Evolutionary conservation across 1,140 invertebrate genomes (phyloP), one percentile per base, ranked within the genome.

Genomic region (Adoxophyes honmai): DNA sequence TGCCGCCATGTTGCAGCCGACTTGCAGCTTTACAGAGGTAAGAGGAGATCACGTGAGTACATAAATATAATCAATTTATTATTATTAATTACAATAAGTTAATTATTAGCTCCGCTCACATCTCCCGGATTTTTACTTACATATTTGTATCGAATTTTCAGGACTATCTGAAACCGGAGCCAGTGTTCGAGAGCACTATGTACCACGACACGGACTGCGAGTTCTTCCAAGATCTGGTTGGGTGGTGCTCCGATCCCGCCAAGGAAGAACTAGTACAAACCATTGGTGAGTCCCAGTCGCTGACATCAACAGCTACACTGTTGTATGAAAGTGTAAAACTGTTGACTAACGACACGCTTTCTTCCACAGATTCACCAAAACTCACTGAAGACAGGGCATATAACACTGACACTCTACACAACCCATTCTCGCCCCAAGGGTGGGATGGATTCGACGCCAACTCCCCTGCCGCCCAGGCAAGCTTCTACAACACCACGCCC

Each of bases 211-310:
- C 77, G 75, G 83, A 86, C 69, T 82, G 62, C 76, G 86, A 86
- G 71, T 84, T 84, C 81, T 86, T 86, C 81, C 81, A 86, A 84
- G 85, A 86, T 71, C 79, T 88, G 75, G 76, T 71, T 62, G 74
- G 71, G 60, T 88, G 75, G 85, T 86, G 74, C 79, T 75, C 63
- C 68, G 71, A 60, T 71, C 81, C 78, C 62, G 73, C 64, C 63
- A 78, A 73, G 77, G 78, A 77, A 74, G 75, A 70, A 80, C 66
- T 66, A 80, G 75, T 70, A 82, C 82, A 70, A 75, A 84, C 68
- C 76, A 85, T 71, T 88, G 85, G 85, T 88, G 52, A 81, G 75
- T 44, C 37, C 11, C 15, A 3, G 1, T 13, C 8, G 18, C 15
- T 11, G 14, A 9, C 4, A 21, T 36, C n/a, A 15, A 15, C n/a